phyloP scores from a whole-genome alignment of 2,797 vertebrate genomes.

The Brachymystax lenok region DNA sequence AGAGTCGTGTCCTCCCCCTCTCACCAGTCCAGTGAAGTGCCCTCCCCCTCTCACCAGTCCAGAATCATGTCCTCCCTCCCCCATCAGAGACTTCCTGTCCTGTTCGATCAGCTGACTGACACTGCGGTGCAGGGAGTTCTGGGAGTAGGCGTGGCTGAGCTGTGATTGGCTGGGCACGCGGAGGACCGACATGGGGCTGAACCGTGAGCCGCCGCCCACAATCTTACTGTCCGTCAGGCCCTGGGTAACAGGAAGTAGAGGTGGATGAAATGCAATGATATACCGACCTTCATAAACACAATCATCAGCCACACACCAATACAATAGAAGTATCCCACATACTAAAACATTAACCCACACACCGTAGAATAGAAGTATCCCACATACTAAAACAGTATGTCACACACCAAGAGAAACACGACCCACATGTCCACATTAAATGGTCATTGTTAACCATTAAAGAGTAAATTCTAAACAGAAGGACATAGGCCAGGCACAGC shows the following conservation, averaged over 20 bases:
- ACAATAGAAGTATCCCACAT: background rate
- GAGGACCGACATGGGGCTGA: slow-evolving; percentile 74
- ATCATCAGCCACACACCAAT: background rate
- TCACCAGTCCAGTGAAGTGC: background rate
- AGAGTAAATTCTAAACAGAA: background rate
- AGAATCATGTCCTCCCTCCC: slow-evolving; percentile 80
- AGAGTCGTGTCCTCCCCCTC: background rate
- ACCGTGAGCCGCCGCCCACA: slow-evolving; percentile 64
- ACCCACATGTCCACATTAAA: background rate
- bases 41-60: slow-evolving; percentile 74
- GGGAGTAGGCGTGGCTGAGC: slow-evolving; percentile 75
- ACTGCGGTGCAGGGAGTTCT: slow-evolving; percentile 74
- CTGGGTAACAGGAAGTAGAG: background rate
- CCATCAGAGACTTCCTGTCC: slow-evolving; percentile 80
- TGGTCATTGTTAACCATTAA: background rate
- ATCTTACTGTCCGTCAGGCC: slow-evolving; percentile 62
- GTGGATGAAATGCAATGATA: too few species aligned
- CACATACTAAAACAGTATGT: background rate
- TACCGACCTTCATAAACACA: background rate
- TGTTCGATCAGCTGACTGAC: slow-evolving; percentile 87
- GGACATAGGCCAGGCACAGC: background rate
- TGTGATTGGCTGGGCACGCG: slow-evolving; percentile 79
- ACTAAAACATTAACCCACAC: background rate
- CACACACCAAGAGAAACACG: background rate
- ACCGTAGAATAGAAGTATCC: background rate